Evolutionary conservation across 2,888 invertebrate genomes (phyloP), one percentile per base, ranked within the genome.

Genomic region (Taenaris catops): DNA sequence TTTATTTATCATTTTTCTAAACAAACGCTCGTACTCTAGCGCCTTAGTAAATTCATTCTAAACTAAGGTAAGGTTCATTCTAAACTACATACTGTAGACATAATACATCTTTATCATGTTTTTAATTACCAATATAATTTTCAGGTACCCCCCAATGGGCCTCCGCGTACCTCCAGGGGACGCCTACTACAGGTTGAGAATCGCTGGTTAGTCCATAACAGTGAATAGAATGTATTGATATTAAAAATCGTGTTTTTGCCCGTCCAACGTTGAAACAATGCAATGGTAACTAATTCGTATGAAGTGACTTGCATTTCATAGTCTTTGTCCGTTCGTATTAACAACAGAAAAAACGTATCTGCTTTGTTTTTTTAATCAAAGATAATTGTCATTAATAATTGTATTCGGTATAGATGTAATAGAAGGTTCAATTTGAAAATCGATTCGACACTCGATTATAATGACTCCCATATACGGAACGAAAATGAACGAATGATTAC

Each of bases 291-390:
- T 31, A 31, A 31, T 31, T 31, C 31, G 21, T 31, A 23, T 31
- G 81, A 72, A 76, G 66, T 86, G 84, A 86, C 84, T 84, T 81
- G 83, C 83, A 61, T 63, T 76, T 72, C 52, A 51, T 37, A 33
- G 38, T 63, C 71, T 69, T 80, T 80, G 80, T 79, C 60, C 54
- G 68, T 63, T 53, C 56, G 58, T 66, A 67, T 74, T 75, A 68
- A n/a, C n/a, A n/a, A n/a, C n/a, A n/a, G n/a, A 72, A 66, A 72
- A 73, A 65, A 63, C 58, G 64, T 69, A 58, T 51, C 48, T 43
- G 46, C 71, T 70, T 62, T n/a, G n/a, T 70, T 73, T 70, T 70
- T 67, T 56, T 54, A 50, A 58, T 55, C 54, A 57, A 64, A 68
- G 58, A 63, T 78, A 78, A 80, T 79, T 78, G 75, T 75, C 71